phyloP scores from a whole-genome alignment of 2,888 invertebrate genomes.

The Mesorhabditis belari region DNA sequence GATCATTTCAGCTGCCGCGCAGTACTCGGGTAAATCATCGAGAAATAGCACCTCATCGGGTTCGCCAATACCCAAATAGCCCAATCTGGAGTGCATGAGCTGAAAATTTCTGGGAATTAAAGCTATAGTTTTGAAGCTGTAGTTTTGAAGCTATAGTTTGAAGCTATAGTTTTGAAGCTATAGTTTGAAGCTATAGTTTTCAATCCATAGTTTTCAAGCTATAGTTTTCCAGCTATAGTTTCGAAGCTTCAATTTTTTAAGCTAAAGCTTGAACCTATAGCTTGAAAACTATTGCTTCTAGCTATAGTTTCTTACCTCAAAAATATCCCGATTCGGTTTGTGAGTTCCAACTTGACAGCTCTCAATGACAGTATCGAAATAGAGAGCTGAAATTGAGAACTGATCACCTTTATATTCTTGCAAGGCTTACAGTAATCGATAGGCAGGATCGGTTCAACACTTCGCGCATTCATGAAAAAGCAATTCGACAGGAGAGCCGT shows the following conservation, averaged over 20 bases:
- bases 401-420: too few relatives aligned
- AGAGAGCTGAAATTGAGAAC: too few relatives aligned
- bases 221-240: too few relatives aligned
- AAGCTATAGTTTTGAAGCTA: too few relatives aligned
- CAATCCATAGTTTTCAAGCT: too few relatives aligned
- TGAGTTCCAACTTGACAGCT: not conserved
- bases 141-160: too few relatives aligned
- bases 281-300: too few relatives aligned
- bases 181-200: too few relatives aligned
- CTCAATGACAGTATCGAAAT: not conserved
- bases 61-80: not conserved
- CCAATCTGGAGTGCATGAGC: not conserved
- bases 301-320: not conserved
- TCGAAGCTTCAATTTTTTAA: too few relatives aligned
- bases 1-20: not conserved
- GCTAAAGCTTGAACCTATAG: too few relatives aligned
- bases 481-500: not conserved
- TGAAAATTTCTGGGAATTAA: too few relatives aligned
- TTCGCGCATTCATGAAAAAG: not conserved
- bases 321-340: not conserved
- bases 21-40: not conserved
- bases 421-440: not conserved
- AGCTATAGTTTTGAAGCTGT: too few relatives aligned
- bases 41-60: not conserved
- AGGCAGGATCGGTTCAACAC: not conserved